Evolutionary conservation across 2,888 invertebrate genomes (phyloP), one percentile per base, ranked within the genome.

Genomic region (Gandaritis pyraliata): DNA sequence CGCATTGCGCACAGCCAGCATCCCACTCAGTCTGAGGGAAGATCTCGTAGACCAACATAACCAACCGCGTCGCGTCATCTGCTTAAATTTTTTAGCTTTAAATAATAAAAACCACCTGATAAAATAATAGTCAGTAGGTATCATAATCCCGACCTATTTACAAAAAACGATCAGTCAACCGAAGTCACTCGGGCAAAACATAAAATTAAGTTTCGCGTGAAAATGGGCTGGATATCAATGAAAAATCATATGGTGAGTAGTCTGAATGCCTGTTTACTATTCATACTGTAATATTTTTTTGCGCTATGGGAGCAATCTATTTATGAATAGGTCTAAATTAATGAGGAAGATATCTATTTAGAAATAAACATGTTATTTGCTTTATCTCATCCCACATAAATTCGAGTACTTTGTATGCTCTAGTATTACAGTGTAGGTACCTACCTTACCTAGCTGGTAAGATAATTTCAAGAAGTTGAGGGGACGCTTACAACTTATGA

Each of bases 1-100:
- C 91, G 91, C 91, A 91, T 80, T 92, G 92, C 92, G 92, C 92
- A 91, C 90, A 90, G 90, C 91, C 91, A 90, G 90, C 91, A 82
- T 90, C 91, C 89, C 82, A 75, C 81, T 86, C 88, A 87, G 90
- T 90, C 81, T 80, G 80, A 80, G 88, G 85, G 78, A 73, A 84
- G 81, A 88, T 89, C 88, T 88, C 87, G 80, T 74, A 78, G 81
- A 72, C 75, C 75, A 80, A 85, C 87, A 87, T 90, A 90, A 90
- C 88, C 88, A 89, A 73, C 73, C 72, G 70, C 73, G 70, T 74
- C 73, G 74, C 72, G 76, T 75, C 61, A 71, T 72, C 70, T 64
- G 69, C 48, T 38, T 48, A 33, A 16, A 68, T 73, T 64, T 63
- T 49, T 64, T 65, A 30, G 53, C 46, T 58, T 57, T 69, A 64